A percentile compares a stretch with the other conserved stretches of the same genome.
phyloP scores from a whole-genome alignment of 1,140 invertebrate species.

The Eumaeus atala region DNA sequence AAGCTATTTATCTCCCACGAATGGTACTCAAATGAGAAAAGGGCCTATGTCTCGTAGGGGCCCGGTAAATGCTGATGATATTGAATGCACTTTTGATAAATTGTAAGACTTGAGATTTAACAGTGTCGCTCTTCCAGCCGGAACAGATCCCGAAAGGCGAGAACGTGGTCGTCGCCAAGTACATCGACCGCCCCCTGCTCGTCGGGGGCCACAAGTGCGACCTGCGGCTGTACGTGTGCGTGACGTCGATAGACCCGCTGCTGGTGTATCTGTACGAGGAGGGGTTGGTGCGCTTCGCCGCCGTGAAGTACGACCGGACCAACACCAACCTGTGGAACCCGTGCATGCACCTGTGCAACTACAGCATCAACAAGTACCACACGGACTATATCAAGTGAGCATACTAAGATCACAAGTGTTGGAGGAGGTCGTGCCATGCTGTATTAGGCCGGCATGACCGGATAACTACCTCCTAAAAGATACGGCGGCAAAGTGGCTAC shows the following conservation, averaged over 20 bases:
- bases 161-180: slow-evolving; percentile 93
- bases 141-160: slow-evolving; percentile 94
- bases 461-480: too few relatives aligned
- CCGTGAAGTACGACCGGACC: slow-evolving; percentile 88
- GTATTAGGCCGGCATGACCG: too few relatives aligned
- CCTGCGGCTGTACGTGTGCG: slow-evolving; percentile 87
- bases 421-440: too few relatives aligned
- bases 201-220: slow-evolving; percentile 97
- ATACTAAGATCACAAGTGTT: too few relatives aligned
- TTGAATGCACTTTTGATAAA: too few relatives aligned
- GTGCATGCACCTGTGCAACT: slow-evolving; percentile 95
- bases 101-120: too few relatives aligned
- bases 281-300: slow-evolving; percentile 89
- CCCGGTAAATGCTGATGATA: too few relatives aligned
- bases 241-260: slow-evolving; percentile 89
- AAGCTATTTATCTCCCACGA: too few relatives aligned
- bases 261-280: slow-evolving; percentile 91
- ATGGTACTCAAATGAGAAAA: too few relatives aligned
- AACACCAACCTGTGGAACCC: slow-evolving; percentile 91
- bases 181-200: slow-evolving; percentile 94
- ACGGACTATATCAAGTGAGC: slow-evolving; percentile 90
- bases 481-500: too few relatives aligned
- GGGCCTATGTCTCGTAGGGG: too few relatives aligned
- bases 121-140: slow-evolving; percentile 77
- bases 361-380: slow-evolving; percentile 76